Conservation (phyloP, 2,888 invertebrate genomes). For the Dynastes tityus region DNA sequence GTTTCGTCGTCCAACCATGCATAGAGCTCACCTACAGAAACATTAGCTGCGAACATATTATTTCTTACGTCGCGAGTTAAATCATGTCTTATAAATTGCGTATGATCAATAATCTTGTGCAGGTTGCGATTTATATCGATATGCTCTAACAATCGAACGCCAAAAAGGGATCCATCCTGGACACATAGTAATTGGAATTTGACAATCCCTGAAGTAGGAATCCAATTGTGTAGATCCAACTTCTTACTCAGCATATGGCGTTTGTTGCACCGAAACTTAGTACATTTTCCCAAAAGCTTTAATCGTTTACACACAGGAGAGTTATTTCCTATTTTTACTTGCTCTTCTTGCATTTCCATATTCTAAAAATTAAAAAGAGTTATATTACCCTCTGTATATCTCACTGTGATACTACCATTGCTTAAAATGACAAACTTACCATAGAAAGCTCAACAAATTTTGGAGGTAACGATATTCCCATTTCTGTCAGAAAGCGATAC, state of each 20-base stretch:
- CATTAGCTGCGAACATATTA: constrained; percentile 62
- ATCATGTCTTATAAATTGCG: constrained; percentile 59
- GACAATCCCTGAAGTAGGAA: constrained; percentile 73
- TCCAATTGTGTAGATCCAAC: constrained; percentile 71
- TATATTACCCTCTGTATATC: not conserved
- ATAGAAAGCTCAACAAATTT: constrained; percentile 64
- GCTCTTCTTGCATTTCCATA: constrained; percentile 68
- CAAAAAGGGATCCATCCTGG: constrained; percentile 76
- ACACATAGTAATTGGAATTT: constrained; percentile 75
- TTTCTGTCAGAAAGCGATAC: constrained; percentile 73
- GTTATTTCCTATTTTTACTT: constrained; percentile 69
- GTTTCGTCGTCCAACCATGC: constrained; percentile 69
- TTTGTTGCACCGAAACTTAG: constrained; percentile 73
- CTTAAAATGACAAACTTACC: constrained; percentile 54
- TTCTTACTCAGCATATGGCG: constrained; percentile 77
- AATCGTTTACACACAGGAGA: constrained; percentile 76
- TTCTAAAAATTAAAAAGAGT: constrained; percentile 54
- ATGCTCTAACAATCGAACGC: constrained; percentile 74
- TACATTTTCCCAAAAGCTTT: constrained; percentile 79
- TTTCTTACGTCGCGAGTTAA: constrained; percentile 59
- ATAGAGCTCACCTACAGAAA: constrained; percentile 75
- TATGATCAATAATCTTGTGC: constrained; percentile 56
- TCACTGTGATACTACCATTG: not conserved
- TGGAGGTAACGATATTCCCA: constrained; percentile 66
- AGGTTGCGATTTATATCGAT: constrained; percentile 60